Evolutionary conservation across 2,113 vertebrate species (phyloP).

Genomic region (Alligator mississippiensis): DNA sequence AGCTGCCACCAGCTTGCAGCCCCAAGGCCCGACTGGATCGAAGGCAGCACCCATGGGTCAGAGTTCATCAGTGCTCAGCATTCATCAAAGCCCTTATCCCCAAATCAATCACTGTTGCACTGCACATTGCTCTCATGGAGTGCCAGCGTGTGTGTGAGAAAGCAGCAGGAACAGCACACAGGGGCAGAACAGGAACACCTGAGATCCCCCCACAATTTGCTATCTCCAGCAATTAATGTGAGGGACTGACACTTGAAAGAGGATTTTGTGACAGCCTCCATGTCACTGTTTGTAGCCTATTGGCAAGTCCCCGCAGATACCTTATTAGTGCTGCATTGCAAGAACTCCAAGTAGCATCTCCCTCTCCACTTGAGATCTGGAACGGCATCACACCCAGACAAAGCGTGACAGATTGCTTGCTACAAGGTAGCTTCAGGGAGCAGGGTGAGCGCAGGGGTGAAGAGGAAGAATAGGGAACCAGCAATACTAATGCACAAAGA

Average conservation of each 20-base stretch:
- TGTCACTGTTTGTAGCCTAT: constrained; percentile 41
- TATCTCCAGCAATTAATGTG: constrained; percentile 71
- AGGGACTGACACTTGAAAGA: constrained; percentile 78
- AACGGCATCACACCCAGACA: not conserved
- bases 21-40: too few species aligned
- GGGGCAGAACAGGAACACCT: not conserved
- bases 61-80: not conserved
- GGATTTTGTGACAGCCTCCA: constrained; percentile 69
- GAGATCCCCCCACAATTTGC: constrained; percentile 36
- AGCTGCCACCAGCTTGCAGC: not conserved
- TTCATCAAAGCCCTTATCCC: constrained; percentile 19
- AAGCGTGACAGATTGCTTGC: not conserved
- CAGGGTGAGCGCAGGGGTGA: not conserved
- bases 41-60: not conserved
- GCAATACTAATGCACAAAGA: not conserved
- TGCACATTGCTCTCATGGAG: not conserved
- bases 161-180: not conserved
- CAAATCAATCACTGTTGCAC: not conserved
- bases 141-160: not conserved
- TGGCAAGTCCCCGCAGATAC: constrained; percentile 70
- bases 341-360: not conserved
- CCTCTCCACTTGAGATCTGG: not conserved
- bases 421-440: not conserved
- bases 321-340: constrained; percentile 31
- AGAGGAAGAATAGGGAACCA: not conserved